These are phyloP conservation scores for Cyrtonyx montezumae DNA, from an alignment of 2,113 vertebrate species.

Conservation along the genomic window DNA sequence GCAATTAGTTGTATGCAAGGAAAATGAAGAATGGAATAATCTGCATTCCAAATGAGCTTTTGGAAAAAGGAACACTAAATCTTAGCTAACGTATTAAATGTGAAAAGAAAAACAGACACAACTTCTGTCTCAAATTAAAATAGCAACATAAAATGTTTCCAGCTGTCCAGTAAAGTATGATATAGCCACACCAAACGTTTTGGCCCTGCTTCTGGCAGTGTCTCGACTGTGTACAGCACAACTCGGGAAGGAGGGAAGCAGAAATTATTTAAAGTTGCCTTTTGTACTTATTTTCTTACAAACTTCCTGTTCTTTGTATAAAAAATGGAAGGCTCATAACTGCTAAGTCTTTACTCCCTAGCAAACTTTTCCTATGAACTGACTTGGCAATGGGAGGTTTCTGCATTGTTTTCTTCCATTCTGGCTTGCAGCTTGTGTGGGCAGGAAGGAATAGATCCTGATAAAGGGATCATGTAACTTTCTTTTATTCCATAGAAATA, in stretches of 20 bases:
- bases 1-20: not conserved
- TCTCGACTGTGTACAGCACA: not conserved
- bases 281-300: not conserved
- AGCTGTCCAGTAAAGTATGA: slow-evolving; percentile 24
- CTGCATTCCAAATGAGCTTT: slow-evolving; percentile 6
- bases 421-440: not conserved
- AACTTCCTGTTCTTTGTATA: not conserved
- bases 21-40: not conserved
- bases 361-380: not conserved
- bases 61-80: slow-evolving; percentile 3
- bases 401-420: not conserved
- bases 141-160: slow-evolving; percentile 56
- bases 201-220: slow-evolving; percentile 7
- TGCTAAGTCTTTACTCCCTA: not conserved
- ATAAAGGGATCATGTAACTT: not conserved
- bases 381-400: not conserved
- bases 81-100: slow-evolving; percentile 54
- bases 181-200: slow-evolving; percentile 42
- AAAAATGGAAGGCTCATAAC: not conserved
- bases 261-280: slow-evolving; percentile 2
- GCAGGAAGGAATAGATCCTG: not conserved
- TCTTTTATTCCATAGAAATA: not conserved
- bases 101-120: slow-evolving; percentile 37
- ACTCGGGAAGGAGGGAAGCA: not conserved
- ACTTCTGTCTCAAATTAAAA: slow-evolving; percentile 67